Conservation (phyloP, 1,140 invertebrate genomes). For the Antheraea mylitta region DNA sequence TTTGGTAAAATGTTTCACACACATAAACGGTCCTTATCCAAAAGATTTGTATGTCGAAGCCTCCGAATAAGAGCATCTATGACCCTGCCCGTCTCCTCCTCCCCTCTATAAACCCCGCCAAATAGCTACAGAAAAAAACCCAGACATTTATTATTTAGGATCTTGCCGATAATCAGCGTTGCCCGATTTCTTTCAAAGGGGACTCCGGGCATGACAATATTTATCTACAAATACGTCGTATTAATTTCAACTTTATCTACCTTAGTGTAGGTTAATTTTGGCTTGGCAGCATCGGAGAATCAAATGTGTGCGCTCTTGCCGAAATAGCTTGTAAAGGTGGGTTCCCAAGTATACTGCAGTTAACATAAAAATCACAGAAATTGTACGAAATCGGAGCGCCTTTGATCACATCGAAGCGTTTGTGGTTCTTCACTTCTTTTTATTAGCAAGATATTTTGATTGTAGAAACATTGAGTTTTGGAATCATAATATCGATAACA, state of each 20-base stretch:
- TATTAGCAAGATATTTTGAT: background rate
- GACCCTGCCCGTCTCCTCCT: background rate
- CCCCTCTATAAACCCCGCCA: slow-evolving; percentile 1
- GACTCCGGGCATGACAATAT: slow-evolving; percentile 12
- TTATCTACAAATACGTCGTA: background rate
- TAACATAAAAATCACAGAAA: background rate
- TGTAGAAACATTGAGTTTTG: background rate
- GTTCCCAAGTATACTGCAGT: slow-evolving; percentile 6
- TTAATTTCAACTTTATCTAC: background rate
- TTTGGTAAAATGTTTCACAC: no score
- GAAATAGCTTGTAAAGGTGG: slow-evolving; percentile 20
- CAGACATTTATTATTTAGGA: slow-evolving; percentile 54
- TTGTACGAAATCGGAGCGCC: background rate
- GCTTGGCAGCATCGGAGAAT: background rate
- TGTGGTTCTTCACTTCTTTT: background rate
- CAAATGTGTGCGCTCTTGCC: slow-evolving; percentile 19
- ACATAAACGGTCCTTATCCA: no score
- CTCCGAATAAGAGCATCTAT: background rate
- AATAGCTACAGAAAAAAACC: slow-evolving; percentile 29
- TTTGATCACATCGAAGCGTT: background rate
- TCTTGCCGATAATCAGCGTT: slow-evolving; percentile 46
- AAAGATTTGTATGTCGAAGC: background rate
- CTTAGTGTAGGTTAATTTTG: slow-evolving; percentile 9
- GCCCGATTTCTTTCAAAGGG: slow-evolving; percentile 32
- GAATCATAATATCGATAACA: no score